Evolutionary conservation across 2,113 vertebrate genomes (phyloP).

Genomic region (Ellobius talpinus): DNA sequence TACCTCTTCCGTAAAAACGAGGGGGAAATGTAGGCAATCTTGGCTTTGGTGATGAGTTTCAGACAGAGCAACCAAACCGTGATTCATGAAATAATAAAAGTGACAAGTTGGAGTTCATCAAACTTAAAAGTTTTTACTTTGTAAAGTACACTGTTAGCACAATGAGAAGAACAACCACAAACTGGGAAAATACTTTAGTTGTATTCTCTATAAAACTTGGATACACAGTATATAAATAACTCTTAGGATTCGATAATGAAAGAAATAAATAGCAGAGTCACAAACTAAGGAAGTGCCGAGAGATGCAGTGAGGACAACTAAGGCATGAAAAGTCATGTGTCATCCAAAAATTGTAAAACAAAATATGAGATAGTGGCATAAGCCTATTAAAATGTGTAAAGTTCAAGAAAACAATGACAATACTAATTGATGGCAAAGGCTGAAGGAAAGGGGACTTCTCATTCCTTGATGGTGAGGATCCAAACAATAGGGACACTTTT

Average conservation of each 20-base stretch:
- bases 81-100: background rate
- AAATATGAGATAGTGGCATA: background rate
- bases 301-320: background rate
- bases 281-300: background rate
- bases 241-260: background rate
- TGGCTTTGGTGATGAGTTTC: slow-evolving; percentile 32
- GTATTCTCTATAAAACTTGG: background rate
- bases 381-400: background rate
- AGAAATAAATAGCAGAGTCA: background rate
- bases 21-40: background rate
- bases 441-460: background rate
- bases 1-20: background rate
- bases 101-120: background rate
- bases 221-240: background rate
- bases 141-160: background rate
- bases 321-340: background rate
- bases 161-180: background rate
- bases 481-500: rapidly evolving
- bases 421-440: background rate
- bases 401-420: background rate
- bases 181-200: background rate
- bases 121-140: background rate
- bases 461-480: background rate
- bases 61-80: background rate
- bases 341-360: background rate